phyloP scores from a whole-genome alignment of 2,888 invertebrate genomes.

The Eristalis pertinax region DNA sequence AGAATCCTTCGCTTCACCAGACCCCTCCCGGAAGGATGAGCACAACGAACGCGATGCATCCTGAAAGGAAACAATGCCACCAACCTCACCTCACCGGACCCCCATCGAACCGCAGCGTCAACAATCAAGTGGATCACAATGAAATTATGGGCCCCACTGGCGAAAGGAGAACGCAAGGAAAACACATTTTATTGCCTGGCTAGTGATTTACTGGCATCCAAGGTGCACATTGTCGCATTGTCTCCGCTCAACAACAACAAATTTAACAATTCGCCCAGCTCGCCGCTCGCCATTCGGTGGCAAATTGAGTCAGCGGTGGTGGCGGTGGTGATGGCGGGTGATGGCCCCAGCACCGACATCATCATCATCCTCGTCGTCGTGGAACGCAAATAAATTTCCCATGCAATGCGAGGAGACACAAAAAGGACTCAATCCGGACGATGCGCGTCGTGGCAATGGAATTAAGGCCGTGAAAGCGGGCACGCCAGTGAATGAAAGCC shows the following conservation, averaged over 20 bases:
- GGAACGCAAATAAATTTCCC: slow-evolving; percentile 52
- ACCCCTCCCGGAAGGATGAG: background rate
- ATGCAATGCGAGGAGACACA: slow-evolving; percentile 10
- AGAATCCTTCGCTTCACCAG: background rate
- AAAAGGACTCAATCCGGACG: slow-evolving; percentile 13
- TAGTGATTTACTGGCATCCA: slow-evolving; percentile 39
- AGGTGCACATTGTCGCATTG: slow-evolving; percentile 46
- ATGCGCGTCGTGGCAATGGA: background rate
- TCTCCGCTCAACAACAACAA: slow-evolving; percentile 41
- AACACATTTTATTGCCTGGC: slow-evolving; percentile 26
- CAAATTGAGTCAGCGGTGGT: slow-evolving; percentile 37
- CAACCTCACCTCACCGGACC: background rate
- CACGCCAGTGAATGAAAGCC: background rate
- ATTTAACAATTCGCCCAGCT: slow-evolving; percentile 58
- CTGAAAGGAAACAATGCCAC: background rate
- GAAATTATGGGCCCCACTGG: slow-evolving; percentile 16
- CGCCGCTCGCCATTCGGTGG: slow-evolving; percentile 1
- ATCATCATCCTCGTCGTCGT: slow-evolving; percentile 1
- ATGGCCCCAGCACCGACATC: background rate
- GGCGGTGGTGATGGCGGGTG: background rate
- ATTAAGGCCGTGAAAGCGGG: background rate
- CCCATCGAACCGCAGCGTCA: background rate
- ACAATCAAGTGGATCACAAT: slow-evolving; percentile 37
- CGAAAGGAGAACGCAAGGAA: background rate
- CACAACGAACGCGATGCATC: background rate